These are phyloP conservation scores for Cisticola juncidis DNA, from an alignment of 2,113 vertebrate species.

Conservation along the genomic window DNA sequence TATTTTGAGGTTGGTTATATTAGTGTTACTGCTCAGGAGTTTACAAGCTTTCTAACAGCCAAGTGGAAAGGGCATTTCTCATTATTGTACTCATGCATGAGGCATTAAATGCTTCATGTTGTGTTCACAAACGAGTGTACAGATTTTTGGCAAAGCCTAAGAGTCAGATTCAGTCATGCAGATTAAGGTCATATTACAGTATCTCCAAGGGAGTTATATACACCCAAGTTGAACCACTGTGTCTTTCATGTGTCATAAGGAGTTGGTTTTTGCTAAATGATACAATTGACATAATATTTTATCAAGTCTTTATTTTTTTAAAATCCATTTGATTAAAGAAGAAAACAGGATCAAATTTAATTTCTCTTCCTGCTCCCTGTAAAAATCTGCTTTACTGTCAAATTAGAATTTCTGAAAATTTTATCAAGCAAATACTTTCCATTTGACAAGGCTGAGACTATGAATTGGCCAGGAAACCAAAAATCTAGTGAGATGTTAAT, in stretches of 20 bases:
- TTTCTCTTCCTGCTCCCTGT: not conserved
- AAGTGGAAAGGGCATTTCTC: slow-evolving; percentile 47
- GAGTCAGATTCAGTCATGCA: slow-evolving; percentile 15
- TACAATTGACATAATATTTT: not conserved
- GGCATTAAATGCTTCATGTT: slow-evolving; percentile 24
- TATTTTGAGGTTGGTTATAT: not conserved
- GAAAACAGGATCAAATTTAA: slow-evolving; percentile 19
- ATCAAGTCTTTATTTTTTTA: not conserved
- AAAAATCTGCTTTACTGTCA: slow-evolving; percentile 42
- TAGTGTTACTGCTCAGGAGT: not conserved
- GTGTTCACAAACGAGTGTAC: slow-evolving; percentile 17
- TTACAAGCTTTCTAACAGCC: slow-evolving; percentile 36
- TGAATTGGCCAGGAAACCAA: slow-evolving; percentile 35
- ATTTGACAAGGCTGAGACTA: slow-evolving; percentile 27
- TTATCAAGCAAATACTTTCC: slow-evolving; percentile 21
- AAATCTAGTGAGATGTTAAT: slow-evolving; percentile 19
- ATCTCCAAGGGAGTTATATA: not conserved
- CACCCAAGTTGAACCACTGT: not conserved
- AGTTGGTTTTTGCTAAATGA: not conserved
- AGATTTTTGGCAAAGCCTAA: slow-evolving; percentile 48
- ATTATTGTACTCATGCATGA: not conserved
- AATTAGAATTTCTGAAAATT: slow-evolving; percentile 55
- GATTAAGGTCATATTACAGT: slow-evolving; percentile 7
- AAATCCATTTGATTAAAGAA: not conserved
- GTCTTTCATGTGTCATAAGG: not conserved